phyloP scores from a whole-genome alignment of 2,113 vertebrate species.

The Dendrocopos noguchii region DNA sequence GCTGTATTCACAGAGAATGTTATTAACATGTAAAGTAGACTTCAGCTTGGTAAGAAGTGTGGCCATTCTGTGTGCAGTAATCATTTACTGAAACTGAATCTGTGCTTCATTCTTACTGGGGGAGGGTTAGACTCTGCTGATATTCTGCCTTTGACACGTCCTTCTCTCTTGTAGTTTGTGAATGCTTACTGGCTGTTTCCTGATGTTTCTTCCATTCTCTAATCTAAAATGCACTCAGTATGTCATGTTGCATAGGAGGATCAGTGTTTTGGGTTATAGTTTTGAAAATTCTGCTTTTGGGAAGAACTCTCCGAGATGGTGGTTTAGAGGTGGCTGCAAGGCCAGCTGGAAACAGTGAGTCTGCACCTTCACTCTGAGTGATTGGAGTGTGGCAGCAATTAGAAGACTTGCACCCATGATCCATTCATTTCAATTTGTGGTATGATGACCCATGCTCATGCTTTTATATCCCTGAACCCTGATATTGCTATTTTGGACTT shows the following conservation, averaged over 20 bases:
- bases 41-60: not conserved
- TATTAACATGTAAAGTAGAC: not conserved
- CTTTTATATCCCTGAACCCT: not conserved
- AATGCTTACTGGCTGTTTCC: not conserved
- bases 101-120: not conserved
- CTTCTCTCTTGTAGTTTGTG: not conserved
- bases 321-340: not conserved
- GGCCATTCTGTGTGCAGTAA: not conserved
- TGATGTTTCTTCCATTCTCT: too few species aligned
- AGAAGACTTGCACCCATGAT: not conserved
- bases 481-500: not conserved
- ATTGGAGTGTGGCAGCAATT: not conserved
- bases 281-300: not conserved
- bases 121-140: not conserved
- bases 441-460: not conserved
- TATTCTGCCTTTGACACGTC: not conserved
- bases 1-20: not conserved
- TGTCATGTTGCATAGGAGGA: not conserved
- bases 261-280: not conserved
- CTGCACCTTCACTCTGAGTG: not conserved
- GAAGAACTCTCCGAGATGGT: not conserved
- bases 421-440: not conserved
- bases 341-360: not conserved
- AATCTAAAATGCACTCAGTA: not conserved
- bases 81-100: not conserved